Evolutionary conservation across 2,113 vertebrate genomes (phyloP).

Genomic region (Ammodytes dubius): DNA sequence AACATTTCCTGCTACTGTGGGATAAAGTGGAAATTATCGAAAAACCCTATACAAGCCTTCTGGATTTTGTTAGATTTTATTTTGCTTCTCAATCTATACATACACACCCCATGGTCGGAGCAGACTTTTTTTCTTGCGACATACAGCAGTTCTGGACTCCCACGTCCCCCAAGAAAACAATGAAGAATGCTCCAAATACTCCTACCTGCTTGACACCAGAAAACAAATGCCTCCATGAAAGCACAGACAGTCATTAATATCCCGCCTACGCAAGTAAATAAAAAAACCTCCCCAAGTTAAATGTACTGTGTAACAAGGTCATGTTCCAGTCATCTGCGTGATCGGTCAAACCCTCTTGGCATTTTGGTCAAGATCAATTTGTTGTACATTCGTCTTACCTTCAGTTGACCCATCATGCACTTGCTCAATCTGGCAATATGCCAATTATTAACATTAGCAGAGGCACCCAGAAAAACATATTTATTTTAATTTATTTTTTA

Average conservation of each 20-base stretch:
- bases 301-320: neutral
- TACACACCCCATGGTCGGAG: conserved; percentile 10
- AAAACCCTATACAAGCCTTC: conserved; percentile 23
- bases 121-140: neutral
- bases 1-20: conserved; percentile 20
- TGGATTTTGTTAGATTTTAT: conserved; percentile 5
- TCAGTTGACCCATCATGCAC: neutral
- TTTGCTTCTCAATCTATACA: neutral
- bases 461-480: too few relatives aligned
- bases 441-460: too few relatives aligned
- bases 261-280: neutral
- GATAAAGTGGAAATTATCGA: conserved; percentile 37
- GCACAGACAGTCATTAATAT: conserved; percentile 2
- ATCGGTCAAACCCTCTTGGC: neutral
- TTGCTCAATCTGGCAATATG: neutral
- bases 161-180: neutral
- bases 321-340: neutral
- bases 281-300: neutral
- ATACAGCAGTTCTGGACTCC: neutral
- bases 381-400: neutral
- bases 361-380: neutral
- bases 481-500: too few relatives aligned
- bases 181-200: neutral
- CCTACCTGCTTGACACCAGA: neutral
- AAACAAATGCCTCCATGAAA: neutral